Evolutionary conservation across 2,888 invertebrate species (phyloP).

Genomic region (Galerucella nymphaeae): DNA sequence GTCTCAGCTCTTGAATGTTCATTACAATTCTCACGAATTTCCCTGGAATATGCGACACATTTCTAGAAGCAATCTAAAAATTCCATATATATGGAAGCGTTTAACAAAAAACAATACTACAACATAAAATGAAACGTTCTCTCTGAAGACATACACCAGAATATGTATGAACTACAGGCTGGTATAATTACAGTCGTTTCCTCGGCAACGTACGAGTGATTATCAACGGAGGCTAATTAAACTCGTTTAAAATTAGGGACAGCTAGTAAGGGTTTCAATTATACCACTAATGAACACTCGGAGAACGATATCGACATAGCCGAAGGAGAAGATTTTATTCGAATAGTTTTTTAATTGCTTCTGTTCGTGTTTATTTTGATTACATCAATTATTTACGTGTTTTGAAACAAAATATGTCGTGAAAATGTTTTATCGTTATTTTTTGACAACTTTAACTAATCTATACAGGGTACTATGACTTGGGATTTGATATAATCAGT

Average conservation of each 20-base stretch:
- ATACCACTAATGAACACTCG: background rate
- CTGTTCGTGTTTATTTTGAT: too few species aligned
- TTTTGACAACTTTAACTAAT: too few species aligned
- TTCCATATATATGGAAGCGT: background rate
- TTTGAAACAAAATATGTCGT: too few species aligned
- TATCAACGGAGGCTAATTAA: background rate
- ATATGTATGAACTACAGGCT: background rate
- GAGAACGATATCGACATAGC: background rate
- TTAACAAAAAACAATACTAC: too few species aligned
- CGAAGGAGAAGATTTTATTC: background rate
- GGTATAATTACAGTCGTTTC: background rate
- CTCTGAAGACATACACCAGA: background rate
- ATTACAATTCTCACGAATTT: too few species aligned
- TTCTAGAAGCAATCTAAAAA: background rate
- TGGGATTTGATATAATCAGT: too few species aligned
- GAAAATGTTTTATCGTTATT: too few species aligned
- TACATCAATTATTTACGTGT: too few species aligned
- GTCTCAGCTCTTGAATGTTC: too few species aligned
- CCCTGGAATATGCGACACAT: too few species aligned
- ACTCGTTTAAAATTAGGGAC: background rate
- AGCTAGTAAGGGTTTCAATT: background rate
- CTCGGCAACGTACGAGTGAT: background rate
- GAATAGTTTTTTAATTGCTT: background rate
- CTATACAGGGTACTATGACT: too few species aligned
- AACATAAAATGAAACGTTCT: background rate